phyloP scores from a whole-genome alignment of 2,888 invertebrate species.

The Drosophila formosana region DNA sequence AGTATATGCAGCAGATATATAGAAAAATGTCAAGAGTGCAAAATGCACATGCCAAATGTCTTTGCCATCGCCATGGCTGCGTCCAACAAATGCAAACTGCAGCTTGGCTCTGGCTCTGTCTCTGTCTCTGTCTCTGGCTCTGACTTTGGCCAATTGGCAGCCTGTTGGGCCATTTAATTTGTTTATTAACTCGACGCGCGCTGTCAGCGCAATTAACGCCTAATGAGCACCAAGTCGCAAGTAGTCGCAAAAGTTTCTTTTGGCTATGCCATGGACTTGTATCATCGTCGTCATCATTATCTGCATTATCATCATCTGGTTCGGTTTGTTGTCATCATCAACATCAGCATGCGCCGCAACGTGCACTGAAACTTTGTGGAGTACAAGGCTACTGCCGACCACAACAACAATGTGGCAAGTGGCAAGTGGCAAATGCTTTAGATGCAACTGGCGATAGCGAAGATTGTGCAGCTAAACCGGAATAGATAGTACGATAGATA shows the following conservation, averaged over 20 bases:
- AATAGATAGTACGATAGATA: constrained; percentile 17
- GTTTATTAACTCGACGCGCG: constrained; percentile 58
- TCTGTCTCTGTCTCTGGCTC: constrained; percentile 5
- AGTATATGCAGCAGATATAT: constrained; percentile 43
- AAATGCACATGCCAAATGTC: constrained; percentile 58
- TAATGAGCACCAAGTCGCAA: constrained; percentile 54
- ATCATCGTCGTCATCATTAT: constrained; percentile 36
- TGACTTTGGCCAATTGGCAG: constrained; percentile 52
- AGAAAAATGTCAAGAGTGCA: constrained; percentile 39
- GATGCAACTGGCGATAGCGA: constrained; percentile 54
- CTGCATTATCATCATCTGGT: constrained; percentile 19
- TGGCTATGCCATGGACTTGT: constrained; percentile 41
- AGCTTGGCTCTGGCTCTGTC: too few species aligned
- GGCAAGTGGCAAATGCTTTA: constrained; percentile 57
- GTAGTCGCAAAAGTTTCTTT: constrained; percentile 44
- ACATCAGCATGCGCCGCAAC: constrained; percentile 45
- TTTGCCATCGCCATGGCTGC: constrained; percentile 21
- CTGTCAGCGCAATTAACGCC: constrained; percentile 52
- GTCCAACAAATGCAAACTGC: constrained; percentile 6
- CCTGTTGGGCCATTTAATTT: constrained; percentile 58
- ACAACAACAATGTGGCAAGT: constrained; percentile 67
- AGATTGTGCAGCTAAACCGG: constrained; percentile 39
- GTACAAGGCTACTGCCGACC: constrained; percentile 49
- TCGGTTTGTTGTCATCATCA: constrained; percentile 2
- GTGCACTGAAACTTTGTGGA: constrained; percentile 53